Evolutionary conservation across 2,797 vertebrate species (phyloP).

Genomic region (Antennarius maculatus): DNA sequence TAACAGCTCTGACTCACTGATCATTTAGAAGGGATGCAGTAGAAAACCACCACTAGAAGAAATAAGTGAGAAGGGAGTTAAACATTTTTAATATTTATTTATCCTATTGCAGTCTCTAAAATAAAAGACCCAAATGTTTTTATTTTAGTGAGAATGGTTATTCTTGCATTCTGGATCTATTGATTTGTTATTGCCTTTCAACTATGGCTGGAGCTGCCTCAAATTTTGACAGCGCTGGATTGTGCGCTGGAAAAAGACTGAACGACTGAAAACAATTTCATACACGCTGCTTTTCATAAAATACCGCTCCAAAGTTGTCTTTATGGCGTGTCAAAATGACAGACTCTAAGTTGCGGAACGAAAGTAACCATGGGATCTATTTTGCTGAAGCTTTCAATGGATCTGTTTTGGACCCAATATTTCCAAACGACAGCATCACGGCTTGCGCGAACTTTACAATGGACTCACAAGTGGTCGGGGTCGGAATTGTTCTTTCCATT

Average conservation of each 20-base stretch:
- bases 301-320: slow-evolving; percentile 74
- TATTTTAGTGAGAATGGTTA: neutral
- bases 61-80: slow-evolving; percentile 27
- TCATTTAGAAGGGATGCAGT: slow-evolving; percentile 63
- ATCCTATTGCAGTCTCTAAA: neutral
- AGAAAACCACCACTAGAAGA: slow-evolving; percentile 43
- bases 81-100: neutral
- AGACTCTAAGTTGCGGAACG: slow-evolving; percentile 86
- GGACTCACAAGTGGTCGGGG: slow-evolving; percentile 86
- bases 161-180: too few relatives aligned
- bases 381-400: slow-evolving; percentile 72
- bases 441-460: slow-evolving; percentile 81
- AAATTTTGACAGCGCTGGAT: neutral
- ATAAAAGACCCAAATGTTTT: too few relatives aligned
- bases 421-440: slow-evolving; percentile 77
- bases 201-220: neutral
- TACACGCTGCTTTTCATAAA: slow-evolving; percentile 28
- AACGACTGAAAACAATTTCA: slow-evolving; percentile 1
- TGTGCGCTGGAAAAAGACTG: too few relatives aligned
- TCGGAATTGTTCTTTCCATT: slow-evolving; percentile 88
- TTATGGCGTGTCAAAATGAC: slow-evolving; percentile 90
- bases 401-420: slow-evolving; percentile 59
- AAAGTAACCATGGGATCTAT: slow-evolving; percentile 84
- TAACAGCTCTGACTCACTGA: slow-evolving; percentile 59
- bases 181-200: too few relatives aligned